Conservation (phyloP, 2,113 vertebrate genomes). For the Macquaria ambigua region DNA sequence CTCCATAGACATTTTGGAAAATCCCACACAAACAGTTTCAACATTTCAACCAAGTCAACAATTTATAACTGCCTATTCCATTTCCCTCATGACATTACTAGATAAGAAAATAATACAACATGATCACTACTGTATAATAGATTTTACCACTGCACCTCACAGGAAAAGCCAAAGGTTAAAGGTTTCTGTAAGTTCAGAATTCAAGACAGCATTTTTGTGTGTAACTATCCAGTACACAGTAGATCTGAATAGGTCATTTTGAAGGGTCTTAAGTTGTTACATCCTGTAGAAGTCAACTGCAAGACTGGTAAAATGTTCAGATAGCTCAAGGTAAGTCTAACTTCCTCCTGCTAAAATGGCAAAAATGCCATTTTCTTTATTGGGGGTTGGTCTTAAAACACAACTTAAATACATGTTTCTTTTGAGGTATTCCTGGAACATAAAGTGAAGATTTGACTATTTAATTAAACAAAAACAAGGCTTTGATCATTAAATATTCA, state of each 20-base stretch:
- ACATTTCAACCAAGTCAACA: neutral
- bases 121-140: neutral
- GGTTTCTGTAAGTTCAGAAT: neutral
- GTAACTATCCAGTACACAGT: neutral
- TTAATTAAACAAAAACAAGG: neutral
- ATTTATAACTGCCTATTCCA: neutral
- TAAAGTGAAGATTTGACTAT: neutral
- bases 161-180: neutral
- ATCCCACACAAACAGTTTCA: neutral
- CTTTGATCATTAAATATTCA: neutral
- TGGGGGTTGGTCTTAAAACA: neutral
- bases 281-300: no score
- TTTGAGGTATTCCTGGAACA: neutral
- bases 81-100: neutral
- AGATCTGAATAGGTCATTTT: neutral
- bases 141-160: neutral
- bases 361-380: neutral
- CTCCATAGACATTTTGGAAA: neutral
- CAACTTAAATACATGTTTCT: neutral
- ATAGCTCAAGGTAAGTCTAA: neutral
- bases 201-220: neutral
- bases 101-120: neutral
- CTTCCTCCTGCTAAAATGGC: neutral
- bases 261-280: neutral
- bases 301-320: no score